Evolutionary conservation across 2,113 vertebrate genomes (phyloP), one percentile per base, ranked within the genome.

Genomic region (Chitala chitala): DNA sequence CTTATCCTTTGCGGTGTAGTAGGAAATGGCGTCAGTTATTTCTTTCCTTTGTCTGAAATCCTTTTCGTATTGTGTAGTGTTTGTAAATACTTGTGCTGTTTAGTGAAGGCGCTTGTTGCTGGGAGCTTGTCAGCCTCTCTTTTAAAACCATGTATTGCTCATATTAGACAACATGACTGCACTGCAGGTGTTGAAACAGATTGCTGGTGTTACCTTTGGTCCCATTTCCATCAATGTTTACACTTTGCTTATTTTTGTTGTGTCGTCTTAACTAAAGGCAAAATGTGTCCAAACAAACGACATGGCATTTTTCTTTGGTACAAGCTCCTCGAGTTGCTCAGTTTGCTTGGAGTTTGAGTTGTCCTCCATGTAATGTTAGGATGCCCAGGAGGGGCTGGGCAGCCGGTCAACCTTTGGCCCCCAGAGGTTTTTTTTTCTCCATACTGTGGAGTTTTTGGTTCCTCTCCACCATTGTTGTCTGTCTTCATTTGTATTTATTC

Each of bases 271-370:
- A 65, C 1, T 65, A 38, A 40, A 65, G 1, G 33, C 31, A 36
- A 65, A 65, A 40, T 40, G 63, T 69, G 66, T 69, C 66, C 66
- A 55, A 72, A 72, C 17, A 31, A 72, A 26, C 50, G 69, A 71
- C 70, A 72, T n/a, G 1, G 70, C 51, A 4, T 72, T 55, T 36
- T 72, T 72, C 29, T 72, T 54, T 36, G 50, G 26, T 53, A 72
- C 5, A 51, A 72, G 70, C 36, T 72, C 50, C 48, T 72, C 70
- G 3, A 7, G n/a, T 61, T 61, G 58, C 54, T 56, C n/a, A 29
- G 58, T 17, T 13, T 4, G 24, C 36, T 68, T 6, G 33, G 7
- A 2, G 64, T 5, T 42, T 68, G 4, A 68, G 15, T 68, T 68
- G 9, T 10, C 58, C 9, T 68, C 40, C 64, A 68, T 68, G 64